A percentile compares a stretch with the other conserved stretches of the same genome.
phyloP scores from a whole-genome alignment of 2,113 vertebrate species.

The Nanorana parkeri region DNA sequence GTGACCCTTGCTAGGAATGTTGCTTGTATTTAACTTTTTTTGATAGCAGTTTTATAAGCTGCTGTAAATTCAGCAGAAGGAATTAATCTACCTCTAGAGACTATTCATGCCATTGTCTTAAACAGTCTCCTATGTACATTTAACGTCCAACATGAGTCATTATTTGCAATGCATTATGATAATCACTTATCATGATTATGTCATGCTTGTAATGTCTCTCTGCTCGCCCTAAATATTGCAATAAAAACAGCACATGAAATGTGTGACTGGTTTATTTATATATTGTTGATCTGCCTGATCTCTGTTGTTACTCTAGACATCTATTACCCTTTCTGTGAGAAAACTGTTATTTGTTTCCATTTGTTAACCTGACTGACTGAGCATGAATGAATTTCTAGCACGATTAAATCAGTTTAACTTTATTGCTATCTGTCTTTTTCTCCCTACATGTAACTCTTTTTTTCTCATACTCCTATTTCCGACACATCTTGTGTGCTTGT shows the following conservation, averaged over 20 bases:
- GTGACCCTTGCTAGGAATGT: too few relatives aligned
- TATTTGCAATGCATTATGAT: constrained; percentile 47
- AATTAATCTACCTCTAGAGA: constrained; percentile 17
- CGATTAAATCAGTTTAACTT: too few relatives aligned
- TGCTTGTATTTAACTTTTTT: too few relatives aligned
- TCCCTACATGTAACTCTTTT: too few relatives aligned
- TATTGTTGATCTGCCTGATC: not conserved
- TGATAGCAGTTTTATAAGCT: not conserved
- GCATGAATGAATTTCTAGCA: too few relatives aligned
- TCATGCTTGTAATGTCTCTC: constrained; percentile 14
- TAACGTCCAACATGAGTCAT: constrained; percentile 19
- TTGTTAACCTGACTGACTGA: too few relatives aligned
- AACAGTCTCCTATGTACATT: constrained; percentile 28
- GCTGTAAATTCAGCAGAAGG: not conserved
- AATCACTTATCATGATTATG: constrained; percentile 46
- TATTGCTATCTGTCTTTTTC: too few relatives aligned
- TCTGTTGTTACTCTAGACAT: too few relatives aligned
- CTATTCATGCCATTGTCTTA: constrained; percentile 17
- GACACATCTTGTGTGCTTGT: too few relatives aligned
- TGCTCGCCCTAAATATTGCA: not conserved
- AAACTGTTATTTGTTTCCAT: too few relatives aligned
- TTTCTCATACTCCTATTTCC: too few relatives aligned
- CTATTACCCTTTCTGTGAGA: too few relatives aligned
- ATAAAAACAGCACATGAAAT: constrained; percentile 21
- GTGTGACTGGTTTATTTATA: constrained; percentile 1